These are phyloP conservation scores for Xestia ashworthii DNA, from an alignment of 2,888 invertebrate species.

Conservation along the genomic window DNA sequence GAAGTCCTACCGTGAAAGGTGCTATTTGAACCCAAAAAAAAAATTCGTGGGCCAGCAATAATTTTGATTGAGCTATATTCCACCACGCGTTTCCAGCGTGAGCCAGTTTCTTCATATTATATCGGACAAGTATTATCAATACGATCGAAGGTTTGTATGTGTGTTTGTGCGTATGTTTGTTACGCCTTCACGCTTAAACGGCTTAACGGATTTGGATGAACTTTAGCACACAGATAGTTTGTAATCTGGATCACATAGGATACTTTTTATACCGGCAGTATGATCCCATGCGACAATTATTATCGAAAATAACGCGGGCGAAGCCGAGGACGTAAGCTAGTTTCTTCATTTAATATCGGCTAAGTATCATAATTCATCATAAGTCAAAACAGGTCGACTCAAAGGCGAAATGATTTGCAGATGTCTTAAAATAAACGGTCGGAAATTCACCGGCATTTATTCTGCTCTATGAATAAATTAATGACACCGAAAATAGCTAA, in stretches of 20 bases:
- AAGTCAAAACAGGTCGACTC: conserved; percentile 1
- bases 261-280: no score
- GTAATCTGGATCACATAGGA: no score
- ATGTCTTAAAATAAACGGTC: neutral
- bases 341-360: neutral
- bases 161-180: no score
- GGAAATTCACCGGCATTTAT: neutral
- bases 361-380: neutral
- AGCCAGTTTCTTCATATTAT: neutral
- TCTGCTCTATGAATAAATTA: neutral
- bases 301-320: no score
- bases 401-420: neutral
- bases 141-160: no score
- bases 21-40: no score
- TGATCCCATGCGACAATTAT: no score
- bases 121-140: neutral
- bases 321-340: neutral
- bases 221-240: no score
- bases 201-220: no score
- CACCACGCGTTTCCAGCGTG: neutral
- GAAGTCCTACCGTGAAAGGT: no score
- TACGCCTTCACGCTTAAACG: no score
- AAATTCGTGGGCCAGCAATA: no score
- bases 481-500: neutral
- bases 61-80: neutral